Base-by-base conservation (phyloP, 1,140 invertebrate genomes). In the Rhizoglyphus robini region DNA sequence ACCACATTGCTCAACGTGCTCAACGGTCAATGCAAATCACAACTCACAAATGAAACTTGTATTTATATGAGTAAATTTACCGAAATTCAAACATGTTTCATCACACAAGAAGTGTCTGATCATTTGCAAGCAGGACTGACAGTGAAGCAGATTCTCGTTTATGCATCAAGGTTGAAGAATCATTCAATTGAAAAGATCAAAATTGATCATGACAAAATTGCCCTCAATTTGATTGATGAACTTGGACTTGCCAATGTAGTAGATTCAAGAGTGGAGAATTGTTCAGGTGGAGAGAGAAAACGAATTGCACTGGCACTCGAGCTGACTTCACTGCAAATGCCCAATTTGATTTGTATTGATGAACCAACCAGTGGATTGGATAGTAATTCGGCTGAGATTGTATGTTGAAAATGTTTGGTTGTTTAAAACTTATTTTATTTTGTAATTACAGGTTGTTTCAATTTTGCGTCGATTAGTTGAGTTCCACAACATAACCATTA, bases 261-360 rank as follows among this genome's bases (percentile, higher is more conserved):
- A 25, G 23, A 63, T 36, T 67, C 63, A 29, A 11, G 29, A 15
- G 64, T 68, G 8, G 27, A 60, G 13, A 20, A 38, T 31, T 68
- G 64, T 54, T 54, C 41, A 1, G 92, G 92, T 8, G 94, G 94
- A 0, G 91, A 96, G 77, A 81, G 87, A 62, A 96, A 96, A 75
- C 81, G 93, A 58, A 76, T 96, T 46, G 91, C 91, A 1, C 93
- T 96, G 69, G 91, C 93, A 20, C 77, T 95, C 63, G 93, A 96
- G 32, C 59, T 68, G 41, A 63, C 61, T 18, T 61, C 61, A 23
- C 27, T 46, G 8, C 23, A n/a, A 13, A 63, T 46, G 41, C 61
- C 61, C n/a, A 63, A 63, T 49, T 25, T 63, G 18, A 46, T 63
- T 2, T 49, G 47, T 46, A 47, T 63, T 63, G 61, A 63, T 47